Base-by-base conservation (phyloP, 2,888 invertebrate genomes). In the Matsumyia berberina region DNA sequence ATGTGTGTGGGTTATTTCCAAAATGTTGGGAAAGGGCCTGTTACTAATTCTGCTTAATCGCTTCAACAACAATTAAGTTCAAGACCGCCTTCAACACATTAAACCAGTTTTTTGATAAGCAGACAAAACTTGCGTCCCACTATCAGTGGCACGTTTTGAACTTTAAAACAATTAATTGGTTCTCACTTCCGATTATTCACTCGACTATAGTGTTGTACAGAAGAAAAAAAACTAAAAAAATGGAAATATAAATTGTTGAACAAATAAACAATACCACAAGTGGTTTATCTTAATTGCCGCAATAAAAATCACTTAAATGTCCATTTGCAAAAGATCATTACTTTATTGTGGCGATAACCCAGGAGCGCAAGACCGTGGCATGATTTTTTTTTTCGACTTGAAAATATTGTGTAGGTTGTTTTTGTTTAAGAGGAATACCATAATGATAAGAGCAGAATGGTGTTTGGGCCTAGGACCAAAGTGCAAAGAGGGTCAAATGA, bases 301-400 rank as follows among this genome's bases (percentile, higher is more conserved):
- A 83, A 83, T 83, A 79, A 83, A 79, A 79, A 55, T 57, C 83
- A 83, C 67, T 83, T 83, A 83, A 83, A 83, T 83, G 72, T 17
- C 55, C 73, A 83, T 83, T 83, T 83, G 78, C 83, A 78, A 73
- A 46, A 69, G 83, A 83, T 73, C 70, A 78, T 78, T 83, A 78
- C 67, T 83, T 83, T 83, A 83, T 78, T 78, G 51, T 55, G 83
- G 11, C 33, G 83, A 83, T 83, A 83, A 78, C 70, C 78, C 42
- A 29, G 15, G 7, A 31, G 19, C 15, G 42, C 42, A 77, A 35
- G 33, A 33, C 67, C 60, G 70, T 67, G 67, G 57, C 17, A 57
- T 72, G 55, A 29, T 69, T 11, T 44, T 62, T 24, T 66, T 37
- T 60, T 72, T 62, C 3, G 31, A 46, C 49, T 46, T 4, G 19